These are phyloP conservation scores for Buceros bicornis DNA, from an alignment of 2,797 vertebrate genomes.

Conservation along the genomic window DNA sequence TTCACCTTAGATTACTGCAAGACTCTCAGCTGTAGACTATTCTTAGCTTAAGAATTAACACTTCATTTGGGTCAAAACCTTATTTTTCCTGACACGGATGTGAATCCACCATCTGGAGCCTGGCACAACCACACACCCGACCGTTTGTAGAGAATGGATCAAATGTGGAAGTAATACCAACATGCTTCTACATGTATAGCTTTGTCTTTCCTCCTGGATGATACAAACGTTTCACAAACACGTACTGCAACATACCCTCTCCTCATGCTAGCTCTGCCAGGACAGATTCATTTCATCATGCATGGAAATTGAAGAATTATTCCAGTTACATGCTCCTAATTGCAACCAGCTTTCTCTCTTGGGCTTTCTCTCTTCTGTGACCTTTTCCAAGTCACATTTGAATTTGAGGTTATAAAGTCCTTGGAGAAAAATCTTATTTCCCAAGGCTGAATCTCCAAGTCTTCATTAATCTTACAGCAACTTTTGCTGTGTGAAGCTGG, in stretches of 20 bases:
- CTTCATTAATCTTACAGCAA: constrained; percentile 13
- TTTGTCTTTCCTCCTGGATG: constrained; percentile 19
- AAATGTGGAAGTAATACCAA: background rate
- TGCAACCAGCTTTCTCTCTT: background rate
- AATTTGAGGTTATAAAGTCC: constrained; percentile 19
- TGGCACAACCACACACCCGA: background rate
- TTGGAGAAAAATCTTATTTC: constrained; percentile 21
- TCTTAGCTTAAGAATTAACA: background rate
- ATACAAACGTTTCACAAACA: background rate
- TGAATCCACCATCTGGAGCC: constrained; percentile 13
- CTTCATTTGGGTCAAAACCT: background rate
- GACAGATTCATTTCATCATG: constrained; percentile 43
- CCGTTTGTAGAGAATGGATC: background rate
- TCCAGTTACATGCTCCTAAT: constrained; percentile 55
- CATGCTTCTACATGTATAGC: background rate
- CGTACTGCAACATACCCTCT: background rate
- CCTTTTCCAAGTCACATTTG: constrained; percentile 33
- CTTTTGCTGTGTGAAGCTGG: background rate
- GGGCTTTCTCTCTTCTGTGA: background rate
- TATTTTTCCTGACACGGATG: background rate
- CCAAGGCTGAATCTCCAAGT: background rate
- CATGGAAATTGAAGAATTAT: constrained; percentile 65
- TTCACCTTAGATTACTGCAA: background rate
- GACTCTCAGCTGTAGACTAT: background rate
- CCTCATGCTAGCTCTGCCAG: background rate